A percentile compares a stretch with the other conserved stretches of the same genome.
Conservation (phyloP, 2,888 invertebrate species). For the Dioctria linearis region DNA sequence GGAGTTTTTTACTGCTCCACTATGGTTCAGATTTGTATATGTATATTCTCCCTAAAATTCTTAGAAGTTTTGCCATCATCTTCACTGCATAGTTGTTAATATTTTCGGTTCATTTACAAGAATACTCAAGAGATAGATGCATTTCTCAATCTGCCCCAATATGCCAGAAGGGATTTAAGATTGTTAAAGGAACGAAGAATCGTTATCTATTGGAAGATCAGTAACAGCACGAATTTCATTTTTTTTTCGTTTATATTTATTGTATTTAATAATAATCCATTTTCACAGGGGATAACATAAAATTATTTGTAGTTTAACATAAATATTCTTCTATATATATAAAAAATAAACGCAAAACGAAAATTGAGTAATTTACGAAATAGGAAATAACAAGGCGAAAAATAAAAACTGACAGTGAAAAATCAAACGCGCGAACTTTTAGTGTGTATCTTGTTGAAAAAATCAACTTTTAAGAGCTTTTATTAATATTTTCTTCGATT, state of each 20-base stretch:
- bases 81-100: no score
- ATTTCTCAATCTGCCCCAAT: no score
- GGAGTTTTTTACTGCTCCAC: no score
- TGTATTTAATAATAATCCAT: slow-evolving; percentile 47
- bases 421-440: not conserved
- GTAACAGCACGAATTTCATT: no score
- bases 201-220: no score
- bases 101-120: no score
- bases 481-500: not conserved
- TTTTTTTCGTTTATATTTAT: slow-evolving; percentile 27
- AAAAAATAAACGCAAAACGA: slow-evolving; percentile 41
- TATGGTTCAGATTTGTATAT: no score
- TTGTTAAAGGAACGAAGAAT: not conserved
- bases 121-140: no score
- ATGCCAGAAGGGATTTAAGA: not conserved
- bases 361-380: slow-evolving; percentile 34
- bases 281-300: slow-evolving; percentile 47
- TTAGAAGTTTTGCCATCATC: no score
- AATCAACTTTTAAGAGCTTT: slow-evolving; percentile 5
- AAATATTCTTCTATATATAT: slow-evolving; percentile 45
- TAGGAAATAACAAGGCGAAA: slow-evolving; percentile 31
- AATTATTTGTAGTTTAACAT: slow-evolving; percentile 46
- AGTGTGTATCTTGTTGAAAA: not conserved
- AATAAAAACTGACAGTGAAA: not conserved
- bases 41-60: no score